Evolutionary conservation across 2,797 vertebrate genomes (phyloP), one percentile per base, ranked within the genome.

Genomic region (Peromyscus eremicus): DNA sequence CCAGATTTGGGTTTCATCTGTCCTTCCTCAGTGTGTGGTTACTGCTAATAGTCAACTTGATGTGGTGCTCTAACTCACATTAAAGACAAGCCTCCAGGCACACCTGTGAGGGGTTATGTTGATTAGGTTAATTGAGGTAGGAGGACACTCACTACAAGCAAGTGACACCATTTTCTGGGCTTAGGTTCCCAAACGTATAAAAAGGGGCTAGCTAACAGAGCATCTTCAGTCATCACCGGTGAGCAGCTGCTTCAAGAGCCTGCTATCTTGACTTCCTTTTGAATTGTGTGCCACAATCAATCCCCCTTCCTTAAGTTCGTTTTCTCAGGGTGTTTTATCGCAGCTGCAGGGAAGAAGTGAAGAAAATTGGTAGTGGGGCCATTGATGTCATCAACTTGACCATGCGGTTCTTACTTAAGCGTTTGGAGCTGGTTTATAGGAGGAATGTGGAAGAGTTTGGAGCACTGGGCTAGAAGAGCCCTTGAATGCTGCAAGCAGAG

Each of bases 1-100:
- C 57, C 3, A 32, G 37, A 79, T 85, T 96, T 94, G 52, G 52
- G 95, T 68, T 94, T 84, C 46, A 68, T 62, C 75, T 11, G 2
- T 83, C 57, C 40, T 40, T 91, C 9, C n/a, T 37, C 49, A 73
- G 12, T 70, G 85, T 55, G 34, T 40, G 84, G 66, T 70, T 86
- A 29, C 34, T 55, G 23, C 34, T 40, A 29, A 87, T 55, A 6
- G 12, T 52, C 46, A 87, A 73, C 68, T 71, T 40, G 68, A 55
- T 21, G 11, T 23, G 43, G 11, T 14, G 32, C 55, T 37, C 23
- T 29, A 17, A 29, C 5, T 73, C 34, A 71, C 55, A 25, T 6
- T 40, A 8, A 11, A 40, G 49, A 11, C n/a, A 37, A 19, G n/a
- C 85, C 23, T 73, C 16, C 14, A 19, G 8, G 68, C n/a, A 87